These are phyloP conservation scores for Holotrichia oblita DNA, from an alignment of 1,140 invertebrate genomes.

Conservation along the genomic window DNA sequence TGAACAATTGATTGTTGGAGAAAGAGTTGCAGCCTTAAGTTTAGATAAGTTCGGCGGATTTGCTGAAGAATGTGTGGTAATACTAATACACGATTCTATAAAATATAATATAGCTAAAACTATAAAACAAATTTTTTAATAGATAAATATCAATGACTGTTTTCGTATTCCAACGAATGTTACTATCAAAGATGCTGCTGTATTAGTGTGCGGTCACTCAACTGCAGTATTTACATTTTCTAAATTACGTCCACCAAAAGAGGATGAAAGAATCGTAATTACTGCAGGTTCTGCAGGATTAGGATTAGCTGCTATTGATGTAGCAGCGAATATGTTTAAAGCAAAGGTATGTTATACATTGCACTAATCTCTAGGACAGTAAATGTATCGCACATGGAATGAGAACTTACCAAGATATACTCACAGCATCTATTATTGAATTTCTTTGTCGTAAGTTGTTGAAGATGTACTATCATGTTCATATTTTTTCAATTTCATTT, in stretches of 20 bases:
- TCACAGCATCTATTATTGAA: constrained; percentile 8
- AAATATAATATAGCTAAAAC: background rate
- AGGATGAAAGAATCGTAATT: constrained; percentile 63
- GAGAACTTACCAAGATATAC: too few species aligned
- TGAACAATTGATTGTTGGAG: constrained; percentile 54
- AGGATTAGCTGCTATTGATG: constrained; percentile 68
- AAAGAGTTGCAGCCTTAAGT: constrained; percentile 62
- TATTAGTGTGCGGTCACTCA: constrained; percentile 64
- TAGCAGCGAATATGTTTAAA: constrained; percentile 67
- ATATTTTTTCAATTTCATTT: too few species aligned
- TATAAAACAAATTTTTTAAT: constrained; percentile 46
- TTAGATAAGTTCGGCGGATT: constrained; percentile 61
- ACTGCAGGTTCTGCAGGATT: constrained; percentile 67
- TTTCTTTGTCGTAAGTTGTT: background rate
- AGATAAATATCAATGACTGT: constrained; percentile 61
- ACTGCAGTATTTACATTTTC: constrained; percentile 66
- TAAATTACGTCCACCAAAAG: constrained; percentile 62
- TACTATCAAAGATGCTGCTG: constrained; percentile 63
- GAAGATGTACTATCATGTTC: too few species aligned
- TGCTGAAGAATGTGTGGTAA: constrained; percentile 63
- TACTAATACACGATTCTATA: constrained; percentile 37
- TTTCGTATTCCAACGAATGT: constrained; percentile 64
- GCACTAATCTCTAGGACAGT: too few species aligned
- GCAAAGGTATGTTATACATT: too few species aligned
- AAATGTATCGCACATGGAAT: too few species aligned